Evolutionary conservation across 2,888 invertebrate genomes (phyloP), one percentile per base, ranked within the genome.

Genomic region (Conomelus anceps): DNA sequence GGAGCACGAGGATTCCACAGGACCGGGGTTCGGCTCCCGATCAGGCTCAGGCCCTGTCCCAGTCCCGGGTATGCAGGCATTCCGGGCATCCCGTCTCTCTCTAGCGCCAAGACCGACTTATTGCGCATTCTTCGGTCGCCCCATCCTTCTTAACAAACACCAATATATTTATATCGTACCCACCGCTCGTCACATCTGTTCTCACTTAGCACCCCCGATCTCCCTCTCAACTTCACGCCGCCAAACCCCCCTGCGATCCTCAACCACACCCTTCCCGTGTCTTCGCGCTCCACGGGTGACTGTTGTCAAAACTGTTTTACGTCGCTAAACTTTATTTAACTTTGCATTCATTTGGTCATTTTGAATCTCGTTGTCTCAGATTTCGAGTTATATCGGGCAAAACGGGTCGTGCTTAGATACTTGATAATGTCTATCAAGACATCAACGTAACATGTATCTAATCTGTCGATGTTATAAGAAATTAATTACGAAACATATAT

Each of bases 371-470:
- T 86, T 86, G 86, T 90, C 85, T 88, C 89, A 87, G 90, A 90
- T 90, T 89, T 89, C 90, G 90, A 90, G 90, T 90, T 89, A 86
- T 29, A 89, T 90, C 90, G 90, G 90, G 86, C 88, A 90, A 90
- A 90, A 90, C 90, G 90, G 90, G 90, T 90, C 90, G 87, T 85
- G 90, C 88, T 89, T 90, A 90, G 90, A 87, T 86, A 86, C 84
- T 90, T 63, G 63, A 63, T n/a, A 63, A 63, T 63, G 63, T 63
- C 63, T 63, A 63, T n/a, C n/a, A 63, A 63, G 63, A n/a, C 63
- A 63, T 63, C n/a, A 63, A 63, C 63, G 63, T 63, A 63, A 63
- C 63, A n/a, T 63, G 63, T 63, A 63, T 63, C 63, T 63, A 63
- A 63, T 63, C 63, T 63, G 63, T 63, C 63, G 63, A 63, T 63